phyloP scores from a whole-genome alignment of 2,113 vertebrate genomes.

The Myrmecophaga tridactyla region DNA sequence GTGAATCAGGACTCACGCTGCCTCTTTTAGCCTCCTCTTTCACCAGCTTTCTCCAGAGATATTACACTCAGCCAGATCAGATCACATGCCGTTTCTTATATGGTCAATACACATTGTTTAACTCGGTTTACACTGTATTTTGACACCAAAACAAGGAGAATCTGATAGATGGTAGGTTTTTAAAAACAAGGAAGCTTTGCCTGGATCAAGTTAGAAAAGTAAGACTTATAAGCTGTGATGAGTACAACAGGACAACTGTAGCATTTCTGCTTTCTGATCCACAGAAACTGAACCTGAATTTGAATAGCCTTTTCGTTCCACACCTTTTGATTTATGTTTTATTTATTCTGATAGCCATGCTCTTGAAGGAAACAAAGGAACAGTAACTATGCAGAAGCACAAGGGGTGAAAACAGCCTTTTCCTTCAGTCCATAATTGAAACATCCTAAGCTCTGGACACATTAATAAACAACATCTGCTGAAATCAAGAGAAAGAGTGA shows the following conservation, averaged over 20 bases:
- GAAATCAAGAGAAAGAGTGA: slow-evolving; percentile 66
- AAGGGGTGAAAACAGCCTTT: slow-evolving; percentile 42
- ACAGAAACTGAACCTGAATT: neutral
- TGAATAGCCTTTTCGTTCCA: neutral
- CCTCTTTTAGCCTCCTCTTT: neutral
- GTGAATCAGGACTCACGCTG: neutral
- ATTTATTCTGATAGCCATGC: neutral
- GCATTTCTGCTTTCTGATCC: neutral
- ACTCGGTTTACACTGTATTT: neutral
- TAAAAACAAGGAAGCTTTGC: neutral
- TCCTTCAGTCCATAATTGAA: slow-evolving; percentile 67
- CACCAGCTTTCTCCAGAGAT: neutral
- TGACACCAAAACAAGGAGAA: neutral
- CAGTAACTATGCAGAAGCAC: neutral
- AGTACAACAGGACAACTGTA: neutral
- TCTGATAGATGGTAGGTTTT: neutral
- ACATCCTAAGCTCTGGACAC: slow-evolving; percentile 55
- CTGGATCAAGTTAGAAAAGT: neutral
- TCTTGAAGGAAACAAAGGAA: slow-evolving; percentile 19
- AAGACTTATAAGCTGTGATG: neutral
- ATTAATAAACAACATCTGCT: slow-evolving; percentile 78
- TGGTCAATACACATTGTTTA: neutral
- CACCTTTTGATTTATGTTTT: neutral
- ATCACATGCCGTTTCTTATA: neutral
- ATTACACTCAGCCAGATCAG: neutral